Evolutionary conservation across 30 jellyfish, hydroid and myxozoan genomes (phyloP), one percentile per base, ranked within the genome.

Genomic region (Aurelia sp.): DNA sequence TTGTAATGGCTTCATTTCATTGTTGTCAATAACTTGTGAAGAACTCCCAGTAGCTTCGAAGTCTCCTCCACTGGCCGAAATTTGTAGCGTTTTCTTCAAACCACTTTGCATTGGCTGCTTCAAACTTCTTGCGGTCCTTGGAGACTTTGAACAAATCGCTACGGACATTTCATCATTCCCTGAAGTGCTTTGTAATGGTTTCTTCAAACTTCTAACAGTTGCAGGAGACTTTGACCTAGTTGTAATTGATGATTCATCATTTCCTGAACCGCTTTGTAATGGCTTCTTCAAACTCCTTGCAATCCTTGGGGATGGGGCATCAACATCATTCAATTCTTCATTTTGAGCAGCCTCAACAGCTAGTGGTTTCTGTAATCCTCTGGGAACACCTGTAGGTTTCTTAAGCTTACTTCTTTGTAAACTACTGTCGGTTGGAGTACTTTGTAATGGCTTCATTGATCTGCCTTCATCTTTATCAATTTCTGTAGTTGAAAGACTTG

Each of bases 51-150:
- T 51, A 16, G 33, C 57, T 21, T 64, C 41, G 8, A 21, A 44
- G 41, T 64, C 41, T 8, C 41, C 1, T 18, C 74, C 74, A 37
- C 11, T 30, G 44, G n/a, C 74, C 15, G 18, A 37, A 21, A 13
- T 13, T 64, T 64, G 35, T 13, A 9, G 10, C 6, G 74, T 9
- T 20, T 21, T 64, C 44, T 18, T 44, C 33, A 64, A 64, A 21
- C 41, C 74, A 33, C 76, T 53, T 31, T 76, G 76, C 86, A 76
- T 27, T 76, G 86, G 86, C 37, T 61, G 60, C 76, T 59, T 76
- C 65, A 23, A 30, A 58, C 47, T 22, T 1, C 68, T 59, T 41
- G 73, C 62, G 15, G 62, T 60, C 76, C 21, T 57, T 11, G 41
- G 86, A 50, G 76, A 60, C 20, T 76, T 76, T 44, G 55, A 44